Evolutionary conservation across 2,113 vertebrate species (phyloP).

Genomic region (Ailurus styani): DNA sequence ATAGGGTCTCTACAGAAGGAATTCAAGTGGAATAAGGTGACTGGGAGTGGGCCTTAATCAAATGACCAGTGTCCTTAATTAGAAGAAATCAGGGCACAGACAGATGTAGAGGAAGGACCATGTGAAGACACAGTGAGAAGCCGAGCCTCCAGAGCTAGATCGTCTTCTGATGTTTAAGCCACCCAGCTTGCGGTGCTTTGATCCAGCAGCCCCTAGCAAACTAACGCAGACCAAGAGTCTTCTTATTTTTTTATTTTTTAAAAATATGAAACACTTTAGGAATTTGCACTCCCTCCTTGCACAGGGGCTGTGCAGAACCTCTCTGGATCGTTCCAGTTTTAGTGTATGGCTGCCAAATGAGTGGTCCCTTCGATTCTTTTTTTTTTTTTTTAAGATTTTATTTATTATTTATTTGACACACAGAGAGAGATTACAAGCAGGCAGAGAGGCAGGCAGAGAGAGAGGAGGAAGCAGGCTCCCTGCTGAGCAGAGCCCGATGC

Average conservation of each 20-base stretch:
- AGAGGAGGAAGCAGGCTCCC: no score
- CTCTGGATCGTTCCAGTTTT: not conserved
- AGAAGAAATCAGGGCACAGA: not conserved
- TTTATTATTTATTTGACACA: no score
- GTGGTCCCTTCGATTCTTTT: no score
- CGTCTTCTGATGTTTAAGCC: not conserved
- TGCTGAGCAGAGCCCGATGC: no score
- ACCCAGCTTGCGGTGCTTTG: accelerated
- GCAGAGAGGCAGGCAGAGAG: no score
- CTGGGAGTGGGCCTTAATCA: not conserved
- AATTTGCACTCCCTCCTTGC: not conserved
- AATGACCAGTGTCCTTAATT: not conserved
- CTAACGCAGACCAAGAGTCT: not conserved
- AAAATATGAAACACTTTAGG: not conserved
- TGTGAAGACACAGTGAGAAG: not conserved
- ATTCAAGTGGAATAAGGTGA: not conserved
- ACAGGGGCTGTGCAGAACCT: not conserved
- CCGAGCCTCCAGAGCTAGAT: not conserved
- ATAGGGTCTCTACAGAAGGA: not conserved
- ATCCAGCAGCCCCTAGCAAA: not conserved
- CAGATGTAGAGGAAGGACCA: not conserved
- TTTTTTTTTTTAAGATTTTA: no score
- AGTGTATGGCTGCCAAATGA: not conserved
- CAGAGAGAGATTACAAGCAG: no score
- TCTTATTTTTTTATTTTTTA: not conserved